Evolutionary conservation across 2,888 invertebrate genomes (phyloP), one percentile per base, ranked within the genome.

Genomic region (Drosophila prostipennis): DNA sequence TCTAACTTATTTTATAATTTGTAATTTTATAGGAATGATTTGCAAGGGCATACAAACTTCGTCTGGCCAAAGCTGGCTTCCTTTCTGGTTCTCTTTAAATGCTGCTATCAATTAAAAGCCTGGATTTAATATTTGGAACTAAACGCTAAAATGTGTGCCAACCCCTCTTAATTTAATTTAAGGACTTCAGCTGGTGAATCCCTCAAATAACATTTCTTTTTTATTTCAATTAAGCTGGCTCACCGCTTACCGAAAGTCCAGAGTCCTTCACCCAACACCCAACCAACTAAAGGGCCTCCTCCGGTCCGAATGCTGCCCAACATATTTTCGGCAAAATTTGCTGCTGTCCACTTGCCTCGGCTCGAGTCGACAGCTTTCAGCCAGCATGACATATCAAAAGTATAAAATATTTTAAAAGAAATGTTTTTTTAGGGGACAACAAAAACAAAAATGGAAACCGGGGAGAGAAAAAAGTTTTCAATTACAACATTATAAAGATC

Each of bases 401-500:
- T 83, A 79, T 70, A 60, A 81, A 59, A 87, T 87, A 87, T 80
- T 87, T 83, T 79, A 79, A 82, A 85, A 82, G 87, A 82, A 81
- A 84, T 87, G 82, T 73, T 73, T 73, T 73, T 72, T 45, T 69
- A 49, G 56, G 72, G 70, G 61, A 71, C 59, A 83, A 48, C 49
- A 54, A 75, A 54, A 77, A 45, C 42, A 68, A 69, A 40, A 49
- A 53, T 14, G 54, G 23, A n/a, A 16, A 16, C 26, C 36, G 23
- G 55, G 34, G 34, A 37, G 39, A 19, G 42, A 52, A 68, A 82
- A 86, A 84, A 87, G 89, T 84, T 90, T 90, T 89, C 90, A 90
- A 90, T 90, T 90, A 90, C 90, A 89, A 85, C 90, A 90, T 91
- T 91, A 91, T 91, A 90, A 89, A 90, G 91, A 91, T 91, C 90